A percentile compares a stretch with the other conserved stretches of the same genome.
Conservation (phyloP, 2,797 vertebrate species). For the Channa striata region DNA sequence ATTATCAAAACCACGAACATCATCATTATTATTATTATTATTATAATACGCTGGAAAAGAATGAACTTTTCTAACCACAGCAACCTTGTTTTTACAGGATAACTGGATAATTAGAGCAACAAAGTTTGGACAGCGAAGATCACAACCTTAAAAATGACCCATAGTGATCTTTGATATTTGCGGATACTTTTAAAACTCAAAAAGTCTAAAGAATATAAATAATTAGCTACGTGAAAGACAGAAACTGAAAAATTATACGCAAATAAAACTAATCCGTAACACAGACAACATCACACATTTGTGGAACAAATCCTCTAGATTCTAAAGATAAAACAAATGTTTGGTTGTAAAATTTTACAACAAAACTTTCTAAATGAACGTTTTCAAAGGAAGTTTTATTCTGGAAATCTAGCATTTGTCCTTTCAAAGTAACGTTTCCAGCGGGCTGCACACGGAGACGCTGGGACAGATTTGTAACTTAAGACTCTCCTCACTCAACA, state of each 20-base stretch:
- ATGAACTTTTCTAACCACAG: background rate
- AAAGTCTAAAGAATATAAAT: no score
- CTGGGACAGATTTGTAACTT: conserved; percentile 21
- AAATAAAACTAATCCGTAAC: background rate
- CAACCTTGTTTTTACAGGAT: no score
- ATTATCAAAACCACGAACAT: conserved; percentile 25
- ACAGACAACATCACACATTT: no score
- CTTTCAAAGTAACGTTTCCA: conserved; percentile 6
- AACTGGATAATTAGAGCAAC: no score
- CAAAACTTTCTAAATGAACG: background rate
- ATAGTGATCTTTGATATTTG: background rate
- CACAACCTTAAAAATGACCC: conserved; percentile 25
- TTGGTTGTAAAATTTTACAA: background rate
- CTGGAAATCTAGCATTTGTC: background rate
- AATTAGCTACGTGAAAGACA: no score
- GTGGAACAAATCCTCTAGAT: no score
- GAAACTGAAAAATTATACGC: no score
- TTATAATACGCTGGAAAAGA: background rate
- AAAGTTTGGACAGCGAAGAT: conserved; percentile 5
- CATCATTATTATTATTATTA: background rate
- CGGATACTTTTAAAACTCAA: background rate
- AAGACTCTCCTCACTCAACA: conserved; percentile 51
- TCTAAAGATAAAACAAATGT: background rate
- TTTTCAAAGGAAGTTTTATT: background rate
- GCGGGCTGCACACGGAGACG: background rate